Base-by-base conservation (phyloP, 2,797 vertebrate species). In the Vultur gryphus region DNA sequence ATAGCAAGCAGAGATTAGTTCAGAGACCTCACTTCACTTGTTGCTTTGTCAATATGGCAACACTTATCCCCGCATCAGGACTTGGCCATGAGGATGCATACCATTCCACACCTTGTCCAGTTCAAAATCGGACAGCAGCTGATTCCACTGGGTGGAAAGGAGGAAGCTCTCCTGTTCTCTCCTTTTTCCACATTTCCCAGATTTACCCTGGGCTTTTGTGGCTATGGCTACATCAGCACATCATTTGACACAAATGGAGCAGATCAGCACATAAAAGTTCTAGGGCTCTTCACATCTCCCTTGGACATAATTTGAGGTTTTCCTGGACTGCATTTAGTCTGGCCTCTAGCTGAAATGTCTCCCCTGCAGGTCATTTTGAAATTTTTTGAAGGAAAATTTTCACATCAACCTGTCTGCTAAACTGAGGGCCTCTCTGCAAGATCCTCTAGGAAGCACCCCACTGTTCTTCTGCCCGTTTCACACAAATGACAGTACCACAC, bases 41-140 rank as follows among this genome's bases (percentile, higher is more conserved):
- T 31, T 44, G 33, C 58, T 55, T 67, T 69, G n/a, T 55, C 31
- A 26, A 28, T 16, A 25, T 2, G 8, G 16, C 33, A 57, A 31
- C 3, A 39, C 37, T 5, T 26, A 20, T 5, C 28, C 19, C 33
- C 1, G 0, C 20, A 20, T 4, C 29, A 20, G 43, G 31, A 33
- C 23, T 26, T 16, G 37, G 41, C 64, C 57, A 6, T 1, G 7
- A 33, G 48, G 35, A 55, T 19, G 9, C 14, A 11, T 7, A 21
- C 41, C 10, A 1, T 6, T 14, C 13, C 31, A 28, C 49, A 24
- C 64, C 13, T 33, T 6, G 31, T 20, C 48, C 82, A 44, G 37
- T 44, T 51, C 43, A 37, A 24, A 55, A 16, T 14, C 3, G 1
- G 28, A 23, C 25, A 62, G 70, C 51, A 71, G n/a, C 35, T 15